Evolutionary conservation across 2,113 vertebrate genomes (phyloP).

Genomic region (Petrocephalus zakoni): DNA sequence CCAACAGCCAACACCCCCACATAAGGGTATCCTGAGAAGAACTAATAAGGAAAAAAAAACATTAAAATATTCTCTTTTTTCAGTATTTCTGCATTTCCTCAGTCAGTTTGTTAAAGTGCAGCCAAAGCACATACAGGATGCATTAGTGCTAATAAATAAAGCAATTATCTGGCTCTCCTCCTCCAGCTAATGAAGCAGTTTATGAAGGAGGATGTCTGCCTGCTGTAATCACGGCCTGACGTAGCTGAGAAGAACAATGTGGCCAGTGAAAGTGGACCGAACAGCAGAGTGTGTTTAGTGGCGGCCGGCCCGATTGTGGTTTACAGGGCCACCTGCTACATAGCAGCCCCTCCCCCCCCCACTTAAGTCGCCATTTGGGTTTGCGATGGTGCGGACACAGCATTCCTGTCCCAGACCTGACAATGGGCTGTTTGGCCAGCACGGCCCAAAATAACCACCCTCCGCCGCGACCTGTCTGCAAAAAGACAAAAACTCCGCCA

Average conservation of each 20-base stretch:
- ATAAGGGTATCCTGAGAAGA: background rate
- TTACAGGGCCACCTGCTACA: constrained; percentile 20
- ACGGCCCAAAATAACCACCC: constrained; percentile 53
- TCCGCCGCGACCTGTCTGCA: constrained; percentile 23
- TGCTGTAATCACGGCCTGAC: background rate
- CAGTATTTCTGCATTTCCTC: background rate
- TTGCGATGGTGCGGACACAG: constrained; percentile 30
- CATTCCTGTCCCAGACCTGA: constrained; percentile 44
- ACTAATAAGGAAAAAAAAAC: background rate
- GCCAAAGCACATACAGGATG: background rate
- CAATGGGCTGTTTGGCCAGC: constrained; percentile 34
- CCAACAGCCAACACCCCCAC: background rate
- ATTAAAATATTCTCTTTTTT: background rate
- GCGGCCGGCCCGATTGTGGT: constrained; percentile 29
- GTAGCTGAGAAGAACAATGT: background rate
- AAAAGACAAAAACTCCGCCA: constrained; percentile 4
- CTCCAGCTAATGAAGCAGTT: background rate
- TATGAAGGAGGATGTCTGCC: background rate
- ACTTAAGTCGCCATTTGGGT: background rate
- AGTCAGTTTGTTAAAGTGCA: background rate
- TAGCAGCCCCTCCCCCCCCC: background rate
- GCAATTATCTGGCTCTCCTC: background rate
- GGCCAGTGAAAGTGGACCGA: constrained; percentile 39
- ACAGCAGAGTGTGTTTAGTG: constrained; percentile 25
- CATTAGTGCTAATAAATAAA: background rate